Conservation (phyloP, 2,888 invertebrate genomes). For the Trisateles emortualis region DNA sequence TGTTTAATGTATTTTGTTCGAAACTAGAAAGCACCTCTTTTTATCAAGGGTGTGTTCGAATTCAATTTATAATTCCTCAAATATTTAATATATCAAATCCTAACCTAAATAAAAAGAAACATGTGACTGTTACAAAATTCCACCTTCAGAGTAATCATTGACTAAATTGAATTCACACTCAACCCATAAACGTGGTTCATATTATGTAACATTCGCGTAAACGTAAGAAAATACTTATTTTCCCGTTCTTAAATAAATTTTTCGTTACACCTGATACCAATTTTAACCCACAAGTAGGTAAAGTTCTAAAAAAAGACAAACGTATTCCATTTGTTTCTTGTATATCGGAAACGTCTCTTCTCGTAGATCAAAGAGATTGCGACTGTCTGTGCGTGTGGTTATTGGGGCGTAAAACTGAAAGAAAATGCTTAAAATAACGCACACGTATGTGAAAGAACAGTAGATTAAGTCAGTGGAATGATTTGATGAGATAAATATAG, state of each 20-base stretch:
- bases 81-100: no score
- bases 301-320: constrained; percentile 21
- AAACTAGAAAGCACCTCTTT: no score
- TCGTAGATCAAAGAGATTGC: constrained; percentile 65
- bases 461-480: constrained; percentile 18
- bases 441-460: constrained; percentile 39
- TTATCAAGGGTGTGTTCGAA: no score
- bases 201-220: neutral
- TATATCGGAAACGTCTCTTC: constrained; percentile 44
- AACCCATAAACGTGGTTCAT: neutral
- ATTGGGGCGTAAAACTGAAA: constrained; percentile 62
- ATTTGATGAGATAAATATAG: constrained; percentile 13
- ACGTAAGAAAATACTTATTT: neutral
- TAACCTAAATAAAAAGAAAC: neutral
- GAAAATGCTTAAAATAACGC: constrained; percentile 59
- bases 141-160: neutral
- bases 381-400: constrained; percentile 40
- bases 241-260: neutral
- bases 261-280: constrained; percentile 2
- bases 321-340: constrained; percentile 38
- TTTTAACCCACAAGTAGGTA: constrained; percentile 8
- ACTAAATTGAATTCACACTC: neutral
- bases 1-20: no score
- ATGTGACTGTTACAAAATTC: neutral
- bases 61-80: no score